A percentile compares a stretch with the other conserved stretches of the same genome.
These are phyloP conservation scores for Podarcis muralis DNA, from an alignment of 2,113 vertebrate species.

Conservation along the genomic window DNA sequence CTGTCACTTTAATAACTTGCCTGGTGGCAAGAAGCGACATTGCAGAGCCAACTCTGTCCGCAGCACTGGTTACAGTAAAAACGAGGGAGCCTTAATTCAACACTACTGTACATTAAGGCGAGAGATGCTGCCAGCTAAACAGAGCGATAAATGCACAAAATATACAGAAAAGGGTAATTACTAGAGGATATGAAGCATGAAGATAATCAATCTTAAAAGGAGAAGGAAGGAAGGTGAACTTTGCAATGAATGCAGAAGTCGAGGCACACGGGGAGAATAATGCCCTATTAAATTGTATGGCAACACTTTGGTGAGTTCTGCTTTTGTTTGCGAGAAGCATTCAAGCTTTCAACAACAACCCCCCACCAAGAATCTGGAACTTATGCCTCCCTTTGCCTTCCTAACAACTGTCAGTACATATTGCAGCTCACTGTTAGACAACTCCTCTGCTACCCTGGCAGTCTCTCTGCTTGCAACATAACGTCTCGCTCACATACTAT, in stretches of 20 bases:
- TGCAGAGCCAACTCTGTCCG: constrained; percentile 9
- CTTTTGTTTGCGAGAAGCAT: constrained; percentile 20
- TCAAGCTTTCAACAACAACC: constrained; percentile 8
- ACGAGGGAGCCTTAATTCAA: constrained; percentile 25
- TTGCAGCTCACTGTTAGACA: constrained; percentile 44
- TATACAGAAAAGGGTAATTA: constrained; percentile 21
- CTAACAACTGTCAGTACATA: constrained; percentile 35
- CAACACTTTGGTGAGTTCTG: background rate
- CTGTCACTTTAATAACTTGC: constrained; percentile 8
- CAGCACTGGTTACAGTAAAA: constrained; percentile 14
- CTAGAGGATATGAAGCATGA: constrained; percentile 24
- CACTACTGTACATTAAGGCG: constrained; percentile 32
- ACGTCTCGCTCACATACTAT: constrained; percentile 38
- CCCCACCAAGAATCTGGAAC: background rate
- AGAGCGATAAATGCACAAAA: constrained; percentile 30
- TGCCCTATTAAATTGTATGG: background rate
- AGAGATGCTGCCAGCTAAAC: constrained; percentile 44
- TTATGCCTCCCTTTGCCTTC: constrained; percentile 26
- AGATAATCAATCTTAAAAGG: constrained; percentile 39
- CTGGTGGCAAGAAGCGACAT: constrained; percentile 36
- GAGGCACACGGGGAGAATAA: constrained; percentile 26
- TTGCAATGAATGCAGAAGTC: constrained; percentile 5
- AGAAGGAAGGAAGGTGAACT: constrained; percentile 21
- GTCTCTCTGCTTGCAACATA: constrained; percentile 6
- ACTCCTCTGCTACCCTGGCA: constrained; percentile 34